Evolutionary conservation across 2,888 invertebrate species (phyloP), one percentile per base, ranked within the genome.

Genomic region (Eucriotettix oculatus): DNA sequence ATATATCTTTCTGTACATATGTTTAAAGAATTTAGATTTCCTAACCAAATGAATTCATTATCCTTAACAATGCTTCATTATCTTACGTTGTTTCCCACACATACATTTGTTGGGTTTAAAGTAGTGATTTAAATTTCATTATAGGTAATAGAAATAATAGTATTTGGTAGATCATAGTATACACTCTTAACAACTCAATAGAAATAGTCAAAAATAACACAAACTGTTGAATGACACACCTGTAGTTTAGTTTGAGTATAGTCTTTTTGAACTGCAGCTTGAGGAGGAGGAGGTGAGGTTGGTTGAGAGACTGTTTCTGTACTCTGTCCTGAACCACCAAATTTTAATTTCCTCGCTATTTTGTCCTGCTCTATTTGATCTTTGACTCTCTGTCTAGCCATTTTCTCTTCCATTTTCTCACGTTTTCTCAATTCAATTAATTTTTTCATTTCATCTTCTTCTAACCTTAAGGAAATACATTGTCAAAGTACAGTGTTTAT

Each of bases 341-440:
- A 75, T 71, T 82, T 82, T 62, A 79, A 83, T 78, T 85, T 87
- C 65, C 94, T 80, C 1, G 92, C 92, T 60, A 85, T 82, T 73
- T 88, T 92, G 71, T 97, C 97, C 40, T 87, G 83, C 72, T 94
- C 93, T 64, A 97, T 97, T 75, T 94, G 90, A 41, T 90, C 90
- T 58, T 81, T 82, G 0, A 97, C 91, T 61, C 87, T 79, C 59
- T 93, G 89, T 67, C 87, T 80, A 0, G 95, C 94, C 64, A 81
- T 71, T 69, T 85, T 86, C 66, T 95, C 96, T 66, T 95, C 95
- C 63, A 87, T 79, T 69, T 96, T 96, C 69, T 97, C 96, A 16
- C 87, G 76, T 66, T 86, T 85, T 58, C 91, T 81, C 69, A 88
- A 87, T 66, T 95, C 95, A 1, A 90, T 81, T n/a, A 92, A 74